phyloP scores from a whole-genome alignment of 2,113 vertebrate species.

The Gallinago paraguaiae region DNA sequence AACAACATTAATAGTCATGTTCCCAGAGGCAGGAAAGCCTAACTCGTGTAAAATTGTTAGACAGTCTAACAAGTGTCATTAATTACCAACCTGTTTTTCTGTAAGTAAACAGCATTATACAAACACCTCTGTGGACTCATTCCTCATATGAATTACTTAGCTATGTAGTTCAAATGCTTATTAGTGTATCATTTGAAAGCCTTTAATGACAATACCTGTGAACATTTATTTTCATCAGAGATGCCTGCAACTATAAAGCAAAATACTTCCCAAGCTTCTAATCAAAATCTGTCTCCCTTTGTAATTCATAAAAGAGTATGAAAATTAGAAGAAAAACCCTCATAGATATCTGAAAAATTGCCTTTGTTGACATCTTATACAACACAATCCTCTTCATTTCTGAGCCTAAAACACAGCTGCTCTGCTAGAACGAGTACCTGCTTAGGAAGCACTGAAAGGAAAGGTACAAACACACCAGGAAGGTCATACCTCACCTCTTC shows the following conservation, averaged over 20 bases:
- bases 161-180: constrained; percentile 14
- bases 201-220: neutral
- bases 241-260: neutral
- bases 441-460: neutral
- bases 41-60: neutral
- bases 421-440: neutral
- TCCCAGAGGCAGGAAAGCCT: neutral
- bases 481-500: neutral
- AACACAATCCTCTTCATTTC: neutral
- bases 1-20: neutral
- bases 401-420: neutral
- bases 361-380: neutral
- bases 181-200: neutral
- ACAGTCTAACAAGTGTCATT: neutral
- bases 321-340: neutral
- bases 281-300: neutral
- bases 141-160: neutral
- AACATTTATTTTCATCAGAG: constrained; percentile 4
- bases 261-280: neutral
- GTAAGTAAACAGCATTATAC: neutral
- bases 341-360: neutral
- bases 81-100: neutral
- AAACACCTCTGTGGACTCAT: neutral
- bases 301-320: neutral
- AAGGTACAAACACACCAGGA: neutral